These are phyloP conservation scores for Syngnathoides biaculeatus DNA, from an alignment of 2,113 vertebrate genomes.

Conservation along the genomic window DNA sequence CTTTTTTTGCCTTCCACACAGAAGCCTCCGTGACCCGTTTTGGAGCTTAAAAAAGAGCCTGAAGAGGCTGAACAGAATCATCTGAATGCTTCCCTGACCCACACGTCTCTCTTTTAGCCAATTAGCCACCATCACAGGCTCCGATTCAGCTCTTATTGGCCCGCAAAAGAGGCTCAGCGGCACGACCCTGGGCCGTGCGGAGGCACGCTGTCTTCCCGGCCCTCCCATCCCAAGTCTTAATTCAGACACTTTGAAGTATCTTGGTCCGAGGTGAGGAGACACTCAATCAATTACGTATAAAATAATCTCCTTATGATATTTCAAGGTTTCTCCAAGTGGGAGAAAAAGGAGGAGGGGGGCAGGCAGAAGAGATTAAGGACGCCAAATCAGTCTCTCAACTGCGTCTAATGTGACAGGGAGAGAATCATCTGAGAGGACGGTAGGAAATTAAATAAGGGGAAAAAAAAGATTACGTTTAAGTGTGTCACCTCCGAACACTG, in stretches of 20 bases:
- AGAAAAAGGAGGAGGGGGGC: constrained; percentile 52
- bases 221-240: constrained; percentile 63
- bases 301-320: constrained; percentile 99
- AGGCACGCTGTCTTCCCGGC: constrained; percentile 33
- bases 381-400: constrained; percentile 94
- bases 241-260: constrained; percentile 96
- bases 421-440: constrained; percentile 93
- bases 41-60: constrained; percentile 18
- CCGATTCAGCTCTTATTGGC: constrained; percentile 59
- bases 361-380: constrained; percentile 85
- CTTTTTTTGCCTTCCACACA: constrained; percentile 16
- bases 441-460: constrained; percentile 81
- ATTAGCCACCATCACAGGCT: constrained; percentile 60
- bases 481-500: constrained; percentile 79
- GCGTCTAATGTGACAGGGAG: constrained; percentile 96
- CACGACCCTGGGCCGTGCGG: constrained; percentile 43
- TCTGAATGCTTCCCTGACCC: constrained; percentile 45
- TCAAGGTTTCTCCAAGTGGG: constrained; percentile 83
- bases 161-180: constrained; percentile 59
- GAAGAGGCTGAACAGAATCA: constrained; percentile 19
- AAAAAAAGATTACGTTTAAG: constrained; percentile 97
- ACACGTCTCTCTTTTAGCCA: constrained; percentile 54
- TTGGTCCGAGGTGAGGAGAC: constrained; percentile 85
- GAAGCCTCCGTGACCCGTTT: constrained; percentile 20
- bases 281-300: constrained; percentile 99